These are phyloP conservation scores for Augochlorella aurata DNA, from an alignment of 2,888 invertebrate genomes.

Conservation along the genomic window DNA sequence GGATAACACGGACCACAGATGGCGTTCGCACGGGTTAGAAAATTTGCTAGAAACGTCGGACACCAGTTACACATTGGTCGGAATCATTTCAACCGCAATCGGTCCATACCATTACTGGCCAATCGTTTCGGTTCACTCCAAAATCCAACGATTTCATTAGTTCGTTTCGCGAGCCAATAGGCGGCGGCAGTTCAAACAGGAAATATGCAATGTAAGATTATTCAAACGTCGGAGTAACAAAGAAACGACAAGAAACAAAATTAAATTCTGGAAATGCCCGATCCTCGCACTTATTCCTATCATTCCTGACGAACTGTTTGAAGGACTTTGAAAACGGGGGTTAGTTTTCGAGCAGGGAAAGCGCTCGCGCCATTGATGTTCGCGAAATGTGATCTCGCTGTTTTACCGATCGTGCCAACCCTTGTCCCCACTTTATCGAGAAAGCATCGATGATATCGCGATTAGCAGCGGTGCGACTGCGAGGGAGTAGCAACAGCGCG, in stretches of 20 bases:
- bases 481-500: constrained; percentile 49
- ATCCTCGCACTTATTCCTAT: not conserved
- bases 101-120: not conserved
- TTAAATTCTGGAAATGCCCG: constrained; percentile 16
- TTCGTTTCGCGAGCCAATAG: constrained; percentile 28
- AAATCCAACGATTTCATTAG: constrained; percentile 9
- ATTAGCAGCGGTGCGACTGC: constrained; percentile 41
- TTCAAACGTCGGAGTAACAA: constrained; percentile 12
- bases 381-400: constrained; percentile 27
- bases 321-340: no score
- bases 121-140: not conserved
- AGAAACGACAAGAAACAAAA: constrained; percentile 10
- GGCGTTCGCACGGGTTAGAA: constrained; percentile 21
- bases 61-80: constrained; percentile 23
- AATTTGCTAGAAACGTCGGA: not conserved
- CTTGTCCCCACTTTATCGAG: constrained; percentile 39
- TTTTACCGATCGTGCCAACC: constrained; percentile 51
- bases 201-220: constrained; percentile 36
- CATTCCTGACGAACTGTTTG: not conserved
- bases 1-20: constrained; percentile 22
- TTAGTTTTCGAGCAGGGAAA: not conserved
- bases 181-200: constrained; percentile 20
- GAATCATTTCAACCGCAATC: not conserved
- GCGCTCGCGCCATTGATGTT: not conserved
- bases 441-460: constrained; percentile 46